These are phyloP conservation scores for Pangasius larnaudii DNA, from an alignment of 2,797 vertebrate genomes.

Conservation along the genomic window DNA sequence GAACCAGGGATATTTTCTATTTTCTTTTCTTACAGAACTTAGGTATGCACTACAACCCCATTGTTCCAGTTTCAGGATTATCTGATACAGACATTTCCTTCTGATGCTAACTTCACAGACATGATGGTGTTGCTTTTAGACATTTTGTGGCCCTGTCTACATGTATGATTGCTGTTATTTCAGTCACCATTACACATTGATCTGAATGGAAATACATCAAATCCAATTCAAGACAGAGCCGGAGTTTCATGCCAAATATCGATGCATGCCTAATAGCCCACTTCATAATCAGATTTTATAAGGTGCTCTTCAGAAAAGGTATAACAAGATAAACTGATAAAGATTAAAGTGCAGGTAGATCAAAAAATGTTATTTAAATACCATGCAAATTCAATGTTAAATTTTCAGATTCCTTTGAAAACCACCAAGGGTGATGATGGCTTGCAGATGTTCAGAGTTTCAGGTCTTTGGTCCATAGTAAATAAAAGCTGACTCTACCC, in stretches of 20 bases:
- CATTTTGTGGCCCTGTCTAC: neutral
- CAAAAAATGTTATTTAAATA: neutral
- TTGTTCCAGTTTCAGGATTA: neutral
- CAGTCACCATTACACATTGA: neutral
- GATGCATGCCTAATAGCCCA: neutral
- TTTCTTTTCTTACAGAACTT: neutral
- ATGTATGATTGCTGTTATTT: neutral
- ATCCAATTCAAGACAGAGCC: neutral
- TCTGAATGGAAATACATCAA: neutral
- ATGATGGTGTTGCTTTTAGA: neutral
- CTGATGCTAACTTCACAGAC: neutral
- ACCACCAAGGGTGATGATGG: neutral
- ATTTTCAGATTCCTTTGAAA: neutral
- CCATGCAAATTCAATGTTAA: neutral
- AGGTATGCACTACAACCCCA: neutral
- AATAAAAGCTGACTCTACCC: neutral
- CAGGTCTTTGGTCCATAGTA: neutral
- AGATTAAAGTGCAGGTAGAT: neutral
- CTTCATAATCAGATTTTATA: neutral
- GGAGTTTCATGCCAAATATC: neutral
- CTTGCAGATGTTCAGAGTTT: neutral
- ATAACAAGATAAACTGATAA: neutral
- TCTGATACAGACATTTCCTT: neutral
- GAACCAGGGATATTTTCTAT: neutral
- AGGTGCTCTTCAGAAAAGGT: neutral